Evolutionary conservation across 2,888 invertebrate genomes (phyloP).

Genomic region (Catocala nupta): DNA sequence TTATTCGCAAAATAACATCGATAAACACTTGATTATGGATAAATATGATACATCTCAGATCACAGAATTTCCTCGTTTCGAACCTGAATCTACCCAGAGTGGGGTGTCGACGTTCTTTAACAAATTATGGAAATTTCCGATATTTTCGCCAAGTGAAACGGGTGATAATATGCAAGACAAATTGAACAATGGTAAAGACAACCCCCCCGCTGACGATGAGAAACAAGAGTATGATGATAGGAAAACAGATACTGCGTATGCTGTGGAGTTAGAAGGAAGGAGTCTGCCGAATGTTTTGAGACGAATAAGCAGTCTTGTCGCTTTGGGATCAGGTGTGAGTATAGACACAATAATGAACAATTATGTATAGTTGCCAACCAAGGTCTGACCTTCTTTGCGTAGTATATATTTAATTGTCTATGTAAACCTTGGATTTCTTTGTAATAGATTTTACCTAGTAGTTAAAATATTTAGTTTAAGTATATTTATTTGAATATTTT

Average conservation of each 20-base stretch:
- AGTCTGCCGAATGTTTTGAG: slow-evolving; percentile 95
- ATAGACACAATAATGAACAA: slow-evolving; percentile 1
- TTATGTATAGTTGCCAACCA: neutral
- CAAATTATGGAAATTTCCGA: slow-evolving; percentile 91
- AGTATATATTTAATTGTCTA: too few species aligned
- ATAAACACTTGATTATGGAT: slow-evolving; percentile 65
- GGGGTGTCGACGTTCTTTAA: slow-evolving; percentile 91
- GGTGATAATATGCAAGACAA: slow-evolving; percentile 64
- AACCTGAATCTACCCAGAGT: slow-evolving; percentile 91
- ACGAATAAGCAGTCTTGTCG: slow-evolving; percentile 95
- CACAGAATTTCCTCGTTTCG: slow-evolving; percentile 88
- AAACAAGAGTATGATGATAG: slow-evolving; percentile 64
- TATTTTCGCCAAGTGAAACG: slow-evolving; percentile 82
- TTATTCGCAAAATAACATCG: slow-evolving; percentile 17
- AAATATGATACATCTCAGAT: slow-evolving; percentile 81
- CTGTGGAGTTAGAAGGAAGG: slow-evolving; percentile 90
- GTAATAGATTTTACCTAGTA: too few species aligned
- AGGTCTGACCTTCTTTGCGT: neutral
- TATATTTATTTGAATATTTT: too few species aligned
- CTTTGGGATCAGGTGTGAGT: slow-evolving; percentile 92
- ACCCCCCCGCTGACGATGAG: slow-evolving; percentile 56
- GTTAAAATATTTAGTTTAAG: too few species aligned
- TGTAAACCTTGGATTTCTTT: too few species aligned
- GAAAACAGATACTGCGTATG: slow-evolving; percentile 76
- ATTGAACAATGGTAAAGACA: slow-evolving; percentile 57